A percentile compares a stretch with the other conserved stretches of the same genome.
Conservation (phyloP, 2,113 vertebrate genomes). For the Gracilinanus agilis region DNA sequence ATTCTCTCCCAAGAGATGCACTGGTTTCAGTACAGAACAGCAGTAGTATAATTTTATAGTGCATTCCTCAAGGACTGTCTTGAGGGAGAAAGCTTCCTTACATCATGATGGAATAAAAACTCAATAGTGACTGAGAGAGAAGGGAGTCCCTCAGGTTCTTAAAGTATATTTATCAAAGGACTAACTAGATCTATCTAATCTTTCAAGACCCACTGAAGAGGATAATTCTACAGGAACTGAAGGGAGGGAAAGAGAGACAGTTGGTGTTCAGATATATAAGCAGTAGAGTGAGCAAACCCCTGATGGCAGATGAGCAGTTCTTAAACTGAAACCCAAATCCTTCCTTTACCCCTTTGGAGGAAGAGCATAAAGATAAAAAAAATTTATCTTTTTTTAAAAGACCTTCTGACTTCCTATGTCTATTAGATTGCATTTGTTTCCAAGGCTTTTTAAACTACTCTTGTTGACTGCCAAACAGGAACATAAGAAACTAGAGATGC, state of each 20-base stretch:
- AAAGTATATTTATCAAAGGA: conserved; percentile 42
- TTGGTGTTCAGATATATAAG: conserved; percentile 49
- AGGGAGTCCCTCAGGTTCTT: neutral
- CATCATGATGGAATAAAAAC: neutral
- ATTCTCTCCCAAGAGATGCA: conserved; percentile 11
- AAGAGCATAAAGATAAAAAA: conserved; percentile 45
- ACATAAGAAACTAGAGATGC: conserved; percentile 53
- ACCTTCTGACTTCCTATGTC: conserved; percentile 33
- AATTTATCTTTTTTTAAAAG: conserved; percentile 37
- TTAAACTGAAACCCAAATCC: conserved; percentile 33
- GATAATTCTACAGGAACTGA: conserved; percentile 22
- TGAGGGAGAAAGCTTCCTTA: conserved; percentile 35
- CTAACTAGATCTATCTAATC: conserved; percentile 34
- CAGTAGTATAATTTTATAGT: neutral
- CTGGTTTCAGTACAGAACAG: neutral
- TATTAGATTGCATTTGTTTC: conserved; percentile 51
- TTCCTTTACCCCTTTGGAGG: conserved; percentile 47
- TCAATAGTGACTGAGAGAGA: conserved; percentile 12
- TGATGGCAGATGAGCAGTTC: conserved; percentile 48
- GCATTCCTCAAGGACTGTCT: neutral
- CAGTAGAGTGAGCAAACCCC: conserved; percentile 47
- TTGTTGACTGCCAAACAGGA: conserved; percentile 38
- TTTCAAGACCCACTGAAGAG: conserved; percentile 32
- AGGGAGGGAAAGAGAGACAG: conserved; percentile 40
- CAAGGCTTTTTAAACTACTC: conserved; percentile 64